A percentile compares a stretch with the other conserved stretches of the same genome.
Conservation (phyloP, 2,888 invertebrate species). For the Crossocerus cetratus region DNA sequence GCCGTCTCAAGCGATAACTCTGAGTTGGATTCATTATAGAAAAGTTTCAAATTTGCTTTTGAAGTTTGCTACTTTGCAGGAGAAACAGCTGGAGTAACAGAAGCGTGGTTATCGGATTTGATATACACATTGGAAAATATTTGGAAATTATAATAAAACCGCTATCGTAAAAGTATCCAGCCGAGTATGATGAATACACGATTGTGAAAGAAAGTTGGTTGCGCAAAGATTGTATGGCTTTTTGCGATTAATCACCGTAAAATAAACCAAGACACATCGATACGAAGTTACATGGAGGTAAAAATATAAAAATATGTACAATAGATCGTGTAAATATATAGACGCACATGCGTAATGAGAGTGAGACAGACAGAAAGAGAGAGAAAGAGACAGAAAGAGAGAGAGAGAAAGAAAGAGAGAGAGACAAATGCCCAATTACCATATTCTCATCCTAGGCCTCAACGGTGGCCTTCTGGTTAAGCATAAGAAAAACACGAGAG, state of each 20-base stretch:
- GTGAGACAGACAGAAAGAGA: conserved; percentile 19
- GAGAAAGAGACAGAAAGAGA: conserved; percentile 42
- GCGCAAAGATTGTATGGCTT: conserved; percentile 59
- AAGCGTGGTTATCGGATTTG: no score
- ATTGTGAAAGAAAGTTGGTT: conserved; percentile 16
- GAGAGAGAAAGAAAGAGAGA: conserved; percentile 53
- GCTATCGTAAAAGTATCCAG: not conserved
- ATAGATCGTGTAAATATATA: conserved; percentile 14
- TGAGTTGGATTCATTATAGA: no score
- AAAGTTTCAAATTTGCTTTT: no score
- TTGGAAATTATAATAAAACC: no score
- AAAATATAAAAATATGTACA: conserved; percentile 16
- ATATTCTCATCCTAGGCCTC: conserved; percentile 94
- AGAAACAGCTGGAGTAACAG: no score
- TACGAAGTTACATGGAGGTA: conserved; percentile 26
- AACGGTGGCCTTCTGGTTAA: conserved; percentile 88
- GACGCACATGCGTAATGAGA: conserved; percentile 65
- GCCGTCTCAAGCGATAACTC: no score
- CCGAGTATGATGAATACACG: not conserved
- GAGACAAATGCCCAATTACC: conserved; percentile 82
- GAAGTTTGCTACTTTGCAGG: no score
- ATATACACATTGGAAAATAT: no score
- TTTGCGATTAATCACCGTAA: conserved; percentile 57
- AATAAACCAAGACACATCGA: conserved; percentile 16
- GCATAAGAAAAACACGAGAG: conserved; percentile 78